Percentiles rank a stretch among this genome's conserved stretches.
These are phyloP conservation scores for Acanthaster planci DNA, from an alignment of 35 echinoderm and acorn worm species.

Conservation along the genomic window DNA sequence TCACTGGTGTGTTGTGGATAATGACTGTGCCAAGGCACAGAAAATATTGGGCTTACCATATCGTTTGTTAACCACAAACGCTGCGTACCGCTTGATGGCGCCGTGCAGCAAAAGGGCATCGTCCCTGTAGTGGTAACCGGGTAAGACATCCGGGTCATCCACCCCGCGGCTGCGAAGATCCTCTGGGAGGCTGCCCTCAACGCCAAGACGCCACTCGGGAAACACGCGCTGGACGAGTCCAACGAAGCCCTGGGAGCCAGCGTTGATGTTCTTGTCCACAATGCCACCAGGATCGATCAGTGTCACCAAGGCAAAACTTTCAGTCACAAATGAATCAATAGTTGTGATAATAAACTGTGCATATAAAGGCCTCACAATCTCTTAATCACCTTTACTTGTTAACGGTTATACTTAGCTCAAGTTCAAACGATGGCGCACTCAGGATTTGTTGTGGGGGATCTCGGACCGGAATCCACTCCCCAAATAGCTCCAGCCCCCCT, in stretches of 20 bases:
- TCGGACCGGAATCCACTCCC: too few species aligned
- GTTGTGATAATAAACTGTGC: neutral
- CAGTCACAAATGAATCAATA: neutral
- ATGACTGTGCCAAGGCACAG: too few species aligned
- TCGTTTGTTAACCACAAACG: constrained; percentile 34
- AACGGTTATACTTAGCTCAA: too few species aligned
- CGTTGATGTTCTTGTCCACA: constrained; percentile 60
- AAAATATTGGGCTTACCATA: constrained; percentile 9
- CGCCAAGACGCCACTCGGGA: constrained; percentile 55
- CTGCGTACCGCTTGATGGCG: constrained; percentile 59
- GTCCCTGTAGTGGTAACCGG: constrained; percentile 76
- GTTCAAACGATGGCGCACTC: too few species aligned
- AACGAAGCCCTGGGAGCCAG: constrained; percentile 53
- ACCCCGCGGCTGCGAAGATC: constrained; percentile 73
- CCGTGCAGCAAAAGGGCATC: constrained; percentile 65
- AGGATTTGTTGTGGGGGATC: too few species aligned
- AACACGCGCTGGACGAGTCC: constrained; percentile 1
- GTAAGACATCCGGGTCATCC: constrained; percentile 53
- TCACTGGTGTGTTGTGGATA: too few species aligned
- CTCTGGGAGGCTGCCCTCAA: constrained; percentile 66
- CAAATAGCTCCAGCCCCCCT: too few species aligned
- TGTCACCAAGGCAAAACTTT: constrained; percentile 1
- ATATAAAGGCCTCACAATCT: neutral
- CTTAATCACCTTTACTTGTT: neutral
- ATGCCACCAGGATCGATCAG: constrained; percentile 55